Conservation (phyloP, 2,797 vertebrate genomes). For the Lithobates pipiens region DNA sequence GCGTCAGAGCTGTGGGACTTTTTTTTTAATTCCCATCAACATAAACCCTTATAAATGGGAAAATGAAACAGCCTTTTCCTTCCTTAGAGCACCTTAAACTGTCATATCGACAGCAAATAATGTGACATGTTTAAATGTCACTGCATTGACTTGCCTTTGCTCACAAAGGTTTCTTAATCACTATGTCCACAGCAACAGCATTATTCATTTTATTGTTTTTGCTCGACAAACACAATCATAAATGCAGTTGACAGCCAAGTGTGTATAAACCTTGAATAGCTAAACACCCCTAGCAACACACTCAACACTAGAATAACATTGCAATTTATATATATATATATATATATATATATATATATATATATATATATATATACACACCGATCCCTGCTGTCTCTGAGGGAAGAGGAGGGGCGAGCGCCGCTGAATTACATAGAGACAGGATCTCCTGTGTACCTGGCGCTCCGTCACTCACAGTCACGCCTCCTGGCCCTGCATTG, state of each 20-base stretch:
- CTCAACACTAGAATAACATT: background rate
- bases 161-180: constrained; percentile 9
- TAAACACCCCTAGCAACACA: constrained; percentile 24
- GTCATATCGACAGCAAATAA: background rate
- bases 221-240: constrained; percentile 11
- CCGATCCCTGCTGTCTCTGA: no score
- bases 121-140: background rate
- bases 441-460: no score
- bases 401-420: no score
- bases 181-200: constrained; percentile 59
- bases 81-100: no score
- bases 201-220: constrained; percentile 36
- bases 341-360: background rate
- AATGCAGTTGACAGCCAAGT: constrained; percentile 3
- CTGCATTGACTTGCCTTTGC: background rate
- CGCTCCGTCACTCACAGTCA: no score
- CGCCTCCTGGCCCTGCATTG: no score
- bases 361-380: background rate
- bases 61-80: no score
- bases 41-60: no score
- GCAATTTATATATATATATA: background rate
- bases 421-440: no score
- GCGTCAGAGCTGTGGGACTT: no score
- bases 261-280: constrained; percentile 12
- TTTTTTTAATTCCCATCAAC: no score